Conservation (phyloP, 2,113 vertebrate species). For the Dinomys branickii region DNA sequence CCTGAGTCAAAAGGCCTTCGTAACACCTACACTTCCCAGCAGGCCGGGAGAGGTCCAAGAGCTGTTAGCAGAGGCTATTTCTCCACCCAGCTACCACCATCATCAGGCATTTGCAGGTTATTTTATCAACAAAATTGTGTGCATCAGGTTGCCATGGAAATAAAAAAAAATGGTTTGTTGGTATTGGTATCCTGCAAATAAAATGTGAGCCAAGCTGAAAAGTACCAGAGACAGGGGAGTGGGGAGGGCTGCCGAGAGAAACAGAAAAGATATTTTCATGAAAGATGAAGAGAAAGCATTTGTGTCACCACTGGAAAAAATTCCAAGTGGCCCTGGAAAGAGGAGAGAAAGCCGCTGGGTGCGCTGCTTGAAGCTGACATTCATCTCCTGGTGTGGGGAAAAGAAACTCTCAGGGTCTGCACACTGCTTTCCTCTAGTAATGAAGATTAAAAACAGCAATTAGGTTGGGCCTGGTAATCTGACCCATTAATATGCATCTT, state of each 20-base stretch:
- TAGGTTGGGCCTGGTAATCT: slow-evolving; percentile 76
- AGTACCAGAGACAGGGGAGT: slow-evolving; percentile 40
- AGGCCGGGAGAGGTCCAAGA: not conserved
- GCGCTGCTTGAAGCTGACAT: not conserved
- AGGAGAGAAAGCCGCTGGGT: rapidly evolving
- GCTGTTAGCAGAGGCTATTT: slow-evolving; percentile 40
- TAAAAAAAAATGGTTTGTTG: slow-evolving; percentile 73
- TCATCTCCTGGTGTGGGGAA: not conserved
- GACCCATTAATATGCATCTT: slow-evolving; percentile 81
- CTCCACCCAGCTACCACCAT: slow-evolving; percentile 51
- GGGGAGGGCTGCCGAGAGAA: not conserved
- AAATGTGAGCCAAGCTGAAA: slow-evolving; percentile 70
- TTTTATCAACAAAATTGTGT: slow-evolving; percentile 77
- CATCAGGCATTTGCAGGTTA: slow-evolving; percentile 46
- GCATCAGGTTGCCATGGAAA: slow-evolving; percentile 86
- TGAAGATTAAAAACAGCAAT: slow-evolving; percentile 84
- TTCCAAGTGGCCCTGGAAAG: not conserved
- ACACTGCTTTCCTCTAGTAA: slow-evolving; percentile 49
- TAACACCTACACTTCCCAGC: not conserved
- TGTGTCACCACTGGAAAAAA: rapidly evolving
- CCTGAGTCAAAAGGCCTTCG: not conserved
- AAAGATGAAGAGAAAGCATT: not conserved
- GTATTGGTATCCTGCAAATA: slow-evolving; percentile 75
- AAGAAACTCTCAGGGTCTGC: not conserved
- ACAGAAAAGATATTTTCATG: not conserved